Evolutionary conservation across 1,140 invertebrate species (phyloP), one percentile per base, ranked within the genome.

Genomic region (Ganaspis sp.): DNA sequence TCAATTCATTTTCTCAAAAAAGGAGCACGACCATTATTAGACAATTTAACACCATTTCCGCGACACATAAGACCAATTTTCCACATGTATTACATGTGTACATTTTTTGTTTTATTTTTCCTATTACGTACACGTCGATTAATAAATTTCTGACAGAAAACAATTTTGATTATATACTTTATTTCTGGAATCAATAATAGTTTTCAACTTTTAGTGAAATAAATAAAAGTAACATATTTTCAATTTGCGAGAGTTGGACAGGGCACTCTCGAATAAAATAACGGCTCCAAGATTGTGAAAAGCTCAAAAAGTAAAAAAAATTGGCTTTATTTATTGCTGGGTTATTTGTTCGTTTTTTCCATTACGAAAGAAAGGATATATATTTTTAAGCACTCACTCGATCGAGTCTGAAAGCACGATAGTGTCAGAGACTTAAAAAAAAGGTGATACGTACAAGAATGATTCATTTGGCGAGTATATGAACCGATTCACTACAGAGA

Each of bases 401-500:
- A 49, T 49, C 45, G 45, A 49, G 45, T 6, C 45, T 49, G n/a
- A 49, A 49, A 49, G 45, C 45, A 49, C n/a, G 45, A 49, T 49
- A 49, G 19, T 49, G 45, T 49, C 45, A 49, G n/a, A n/a, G 45
- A 49, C 15, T 49, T 49, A 49, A 49, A 49, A 49, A 42, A 49
- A 49, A 49, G 45, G 45, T 49, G 45, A 49, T 49, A 49, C 17
- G 45, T 49, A 49, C 45, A n/a, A 49, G 45, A 49, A 49, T 49
- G 45, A 49, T 49, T 49, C 45, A 19, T 49, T 17, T 49, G 45
- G n/a, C 45, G 45, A 8, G 45, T 49, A 49, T 34, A 34, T 34
- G 6, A 3, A 34, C 6, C n/a, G 11, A 49, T 49, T n/a, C 45
- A n/a, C 45, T n/a, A n/a, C n/a, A 6, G 6, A 34, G 45, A 17